Base-by-base conservation (phyloP, 1,140 invertebrate genomes). In the Helicorthomorpha holstii region DNA sequence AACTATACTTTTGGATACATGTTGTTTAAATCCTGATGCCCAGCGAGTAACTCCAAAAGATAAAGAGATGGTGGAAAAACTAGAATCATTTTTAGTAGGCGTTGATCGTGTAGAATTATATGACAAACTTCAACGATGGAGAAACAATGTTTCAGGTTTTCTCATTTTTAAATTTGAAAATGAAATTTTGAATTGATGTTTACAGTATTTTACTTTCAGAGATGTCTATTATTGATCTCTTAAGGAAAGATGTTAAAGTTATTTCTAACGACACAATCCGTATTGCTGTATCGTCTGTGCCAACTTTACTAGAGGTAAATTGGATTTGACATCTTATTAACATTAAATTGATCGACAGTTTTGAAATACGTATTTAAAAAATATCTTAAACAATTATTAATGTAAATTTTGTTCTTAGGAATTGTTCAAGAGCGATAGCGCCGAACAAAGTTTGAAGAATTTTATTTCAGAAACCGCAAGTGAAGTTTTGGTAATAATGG, bases 1-100 rank as follows among this genome's bases (percentile, higher is more conserved):
- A 19, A 49, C 57, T 26, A 54, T 58, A 41, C n/a, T 58, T 16
- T n/a, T 58, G 25, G 57, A 58, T 41, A 57, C 55, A 21, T 55
- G 48, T 1, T 50, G 50, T 43, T 51, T 58, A 25, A 51, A 54
- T 19, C 26, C 21, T 22, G 27, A 44, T n/a, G 57, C 57, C 12
- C 49, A 55, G 27, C 41, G 57, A 16, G 55, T 48, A 1, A 56
- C 57, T 19, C n/a, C 24, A 1, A 58, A 58, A 49, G 57, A 58
- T 46, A 48, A 50, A 25, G 19, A 46, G 23, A 49, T 58, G 2
- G 24, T 44, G 10, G 27, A 16, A 47, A 48, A 50, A 21, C 45
- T 58, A 23, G 21, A 42, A 24, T 16, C 21, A 27, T 23, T 29
- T 19, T 22, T 58, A n/a, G 43, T 27, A 12, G 29, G 48, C 4